phyloP scores from a whole-genome alignment of 2,888 invertebrate genomes.

The Andrena fulva region DNA sequence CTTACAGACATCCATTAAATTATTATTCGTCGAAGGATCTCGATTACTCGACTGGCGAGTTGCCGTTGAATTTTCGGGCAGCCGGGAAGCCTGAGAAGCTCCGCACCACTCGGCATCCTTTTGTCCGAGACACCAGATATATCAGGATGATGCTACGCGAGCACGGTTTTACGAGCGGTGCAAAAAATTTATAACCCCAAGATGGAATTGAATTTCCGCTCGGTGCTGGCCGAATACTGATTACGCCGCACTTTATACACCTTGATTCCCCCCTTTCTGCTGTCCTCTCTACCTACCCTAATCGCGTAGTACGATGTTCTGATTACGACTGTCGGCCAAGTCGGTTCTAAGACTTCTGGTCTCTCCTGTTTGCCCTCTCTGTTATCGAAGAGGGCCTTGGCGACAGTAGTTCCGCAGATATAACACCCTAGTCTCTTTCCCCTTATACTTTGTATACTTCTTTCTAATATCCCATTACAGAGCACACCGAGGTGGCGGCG shows the following conservation, averaged over 20 bases:
- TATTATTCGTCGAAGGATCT: too few species aligned
- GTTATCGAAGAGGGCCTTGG: background rate
- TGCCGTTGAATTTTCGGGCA: too few species aligned
- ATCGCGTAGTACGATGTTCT: conserved; percentile 58
- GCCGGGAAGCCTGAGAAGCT: too few species aligned
- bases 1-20: too few species aligned
- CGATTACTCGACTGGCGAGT: too few species aligned
- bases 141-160: conserved; percentile 67
- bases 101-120: conserved; percentile 20
- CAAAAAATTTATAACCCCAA: conserved; percentile 75
- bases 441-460: too few species aligned
- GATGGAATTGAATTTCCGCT: conserved; percentile 73
- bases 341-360: conserved; percentile 35
- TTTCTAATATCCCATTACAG: too few species aligned
- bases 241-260: conserved; percentile 71
- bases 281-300: conserved; percentile 55
- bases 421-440: too few species aligned
- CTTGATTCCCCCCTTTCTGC: conserved; percentile 33
- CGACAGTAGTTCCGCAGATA: too few species aligned
- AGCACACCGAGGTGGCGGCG: too few species aligned
- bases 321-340: conserved; percentile 47
- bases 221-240: conserved; percentile 73
- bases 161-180: conserved; percentile 72
- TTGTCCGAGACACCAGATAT: conserved; percentile 66
- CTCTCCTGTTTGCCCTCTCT: background rate